phyloP scores from a whole-genome alignment of 2,797 vertebrate genomes.

The Meriones psammophilus region DNA sequence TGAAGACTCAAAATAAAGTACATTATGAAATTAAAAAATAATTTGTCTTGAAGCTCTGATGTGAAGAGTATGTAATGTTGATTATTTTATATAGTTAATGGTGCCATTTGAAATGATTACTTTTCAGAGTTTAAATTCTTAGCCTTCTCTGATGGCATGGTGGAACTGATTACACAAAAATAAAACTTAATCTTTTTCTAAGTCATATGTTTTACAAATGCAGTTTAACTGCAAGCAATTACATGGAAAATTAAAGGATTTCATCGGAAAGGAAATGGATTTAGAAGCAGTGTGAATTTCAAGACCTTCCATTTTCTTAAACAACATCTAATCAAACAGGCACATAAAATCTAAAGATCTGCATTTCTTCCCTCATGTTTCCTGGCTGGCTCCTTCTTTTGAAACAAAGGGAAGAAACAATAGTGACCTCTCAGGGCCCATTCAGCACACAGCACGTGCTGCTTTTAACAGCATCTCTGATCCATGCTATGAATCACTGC shows the following conservation, averaged over 20 bases:
- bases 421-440: background rate
- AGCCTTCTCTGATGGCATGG: conserved; percentile 13
- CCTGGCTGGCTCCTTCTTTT: background rate
- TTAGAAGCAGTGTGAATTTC: conserved; percentile 48
- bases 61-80: background rate
- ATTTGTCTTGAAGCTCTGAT: conserved; percentile 45
- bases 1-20: conserved; percentile 36
- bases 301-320: conserved; percentile 38
- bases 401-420: background rate
- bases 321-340: conserved; percentile 42
- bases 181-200: conserved; percentile 77
- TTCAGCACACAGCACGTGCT: background rate
- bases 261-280: conserved; percentile 51
- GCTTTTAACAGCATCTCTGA: background rate
- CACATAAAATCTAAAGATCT: conserved; percentile 8
- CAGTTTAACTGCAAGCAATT: conserved; percentile 72
- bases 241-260: conserved; percentile 71
- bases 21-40: conserved; percentile 56
- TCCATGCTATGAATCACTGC: conserved; percentile 1
- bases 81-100: conserved; percentile 62
- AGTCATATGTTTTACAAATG: conserved; percentile 66
- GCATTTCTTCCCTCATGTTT: background rate
- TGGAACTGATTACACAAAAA: conserved; percentile 66
- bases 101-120: conserved; percentile 70
- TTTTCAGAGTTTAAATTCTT: conserved; percentile 60